phyloP scores from a whole-genome alignment of 2,888 invertebrate genomes.

The Amphiduros pacificus region DNA sequence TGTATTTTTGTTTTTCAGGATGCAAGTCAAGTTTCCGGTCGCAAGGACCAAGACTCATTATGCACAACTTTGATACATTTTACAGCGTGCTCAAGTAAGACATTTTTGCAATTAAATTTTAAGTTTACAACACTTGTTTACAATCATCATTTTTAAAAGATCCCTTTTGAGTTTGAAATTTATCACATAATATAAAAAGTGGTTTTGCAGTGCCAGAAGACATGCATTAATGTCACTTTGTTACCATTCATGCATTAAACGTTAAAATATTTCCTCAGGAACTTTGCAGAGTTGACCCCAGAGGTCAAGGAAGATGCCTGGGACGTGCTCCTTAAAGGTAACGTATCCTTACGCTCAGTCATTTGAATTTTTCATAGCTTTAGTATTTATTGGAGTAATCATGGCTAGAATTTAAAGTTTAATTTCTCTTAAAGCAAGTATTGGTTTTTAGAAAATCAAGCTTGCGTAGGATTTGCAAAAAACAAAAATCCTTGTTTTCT shows the following conservation, averaged over 20 bases:
- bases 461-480: no score
- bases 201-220: no score
- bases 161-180: no score
- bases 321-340: slow-evolving; percentile 49
- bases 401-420: neutral
- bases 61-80: slow-evolving; percentile 49
- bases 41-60: slow-evolving; percentile 37
- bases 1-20: slow-evolving; percentile 35
- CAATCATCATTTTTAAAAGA: no score
- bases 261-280: slow-evolving; percentile 28
- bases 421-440: no score
- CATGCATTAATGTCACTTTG: no score
- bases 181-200: no score
- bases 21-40: slow-evolving; percentile 39
- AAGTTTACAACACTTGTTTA: no score
- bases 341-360: no score
- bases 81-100: slow-evolving; percentile 54
- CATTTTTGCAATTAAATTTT: neutral
- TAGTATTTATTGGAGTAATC: neutral
- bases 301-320: slow-evolving; percentile 52
- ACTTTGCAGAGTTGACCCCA: slow-evolving; percentile 40
- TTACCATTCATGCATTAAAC: neutral
- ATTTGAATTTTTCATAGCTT: neutral
- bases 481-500: no score
- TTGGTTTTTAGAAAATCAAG: no score